These are phyloP conservation scores for Meloidogyne floridensis DNA, from an alignment of 1,140 invertebrate species.

Conservation along the genomic window DNA sequence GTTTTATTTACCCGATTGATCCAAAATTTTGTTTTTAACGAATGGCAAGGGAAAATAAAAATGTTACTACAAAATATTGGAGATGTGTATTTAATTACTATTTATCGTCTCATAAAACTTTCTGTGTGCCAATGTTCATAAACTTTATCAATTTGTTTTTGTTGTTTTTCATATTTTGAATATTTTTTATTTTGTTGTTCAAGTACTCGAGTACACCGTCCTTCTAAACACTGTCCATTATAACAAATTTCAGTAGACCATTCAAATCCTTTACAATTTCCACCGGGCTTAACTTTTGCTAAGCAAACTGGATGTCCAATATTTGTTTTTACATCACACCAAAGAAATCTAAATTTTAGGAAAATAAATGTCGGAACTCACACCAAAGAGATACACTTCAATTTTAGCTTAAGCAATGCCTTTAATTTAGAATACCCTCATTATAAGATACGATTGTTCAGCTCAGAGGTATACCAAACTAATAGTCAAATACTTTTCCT, in stretches of 20 bases:
- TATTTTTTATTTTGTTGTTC: not conserved
- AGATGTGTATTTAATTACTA: no score
- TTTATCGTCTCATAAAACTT: slow-evolving; percentile 22
- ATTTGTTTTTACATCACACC: slow-evolving; percentile 55
- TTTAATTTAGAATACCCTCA: no score
- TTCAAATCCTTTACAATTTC: slow-evolving; percentile 61
- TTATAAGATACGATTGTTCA: no score
- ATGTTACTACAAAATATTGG: no score
- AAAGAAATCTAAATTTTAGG: slow-evolving; percentile 45
- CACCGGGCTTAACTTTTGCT: slow-evolving; percentile 55
- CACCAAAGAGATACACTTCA: no score
- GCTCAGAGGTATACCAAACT: no score
- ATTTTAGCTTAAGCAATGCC: no score
- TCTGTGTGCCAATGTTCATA: not conserved
- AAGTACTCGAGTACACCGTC: slow-evolving; percentile 22
- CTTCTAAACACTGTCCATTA: slow-evolving; percentile 41
- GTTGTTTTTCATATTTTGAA: not conserved
- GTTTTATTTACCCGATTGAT: no score
- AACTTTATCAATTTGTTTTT: not conserved
- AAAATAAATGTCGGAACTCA: no score
- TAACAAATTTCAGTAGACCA: slow-evolving; percentile 50
- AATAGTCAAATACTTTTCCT: no score
- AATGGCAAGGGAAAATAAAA: no score
- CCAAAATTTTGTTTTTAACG: no score
- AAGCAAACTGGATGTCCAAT: slow-evolving; percentile 53